Percentiles rank a stretch among this genome's conserved stretches.
These are phyloP conservation scores for Nephotettix cincticeps DNA, from an alignment of 1,140 invertebrate genomes.

Conservation along the genomic window DNA sequence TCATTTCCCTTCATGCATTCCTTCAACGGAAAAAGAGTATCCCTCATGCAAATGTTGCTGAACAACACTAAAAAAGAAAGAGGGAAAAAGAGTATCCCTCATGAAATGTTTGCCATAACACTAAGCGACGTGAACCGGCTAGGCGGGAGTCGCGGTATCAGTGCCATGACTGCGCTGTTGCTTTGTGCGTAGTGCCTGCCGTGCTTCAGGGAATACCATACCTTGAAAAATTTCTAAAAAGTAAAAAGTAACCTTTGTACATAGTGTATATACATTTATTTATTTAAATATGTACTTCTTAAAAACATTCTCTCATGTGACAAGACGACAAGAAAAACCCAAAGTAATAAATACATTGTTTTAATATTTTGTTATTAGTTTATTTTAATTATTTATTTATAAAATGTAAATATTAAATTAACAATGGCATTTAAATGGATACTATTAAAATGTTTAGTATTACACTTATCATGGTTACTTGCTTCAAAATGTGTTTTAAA, in stretches of 20 bases:
- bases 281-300: not conserved
- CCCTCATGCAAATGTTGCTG: not conserved
- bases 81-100: not conserved
- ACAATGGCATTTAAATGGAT: not conserved
- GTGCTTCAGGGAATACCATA: constrained; percentile 24
- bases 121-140: not conserved
- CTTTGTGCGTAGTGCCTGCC: constrained; percentile 13
- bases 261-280: not conserved
- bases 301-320: not conserved
- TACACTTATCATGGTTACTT: too few relatives aligned
- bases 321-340: not conserved
- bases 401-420: not conserved
- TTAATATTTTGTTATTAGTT: not conserved
- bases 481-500: not conserved
- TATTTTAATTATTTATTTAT: not conserved
- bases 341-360: not conserved
- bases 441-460: not conserved
- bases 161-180: constrained; percentile 23
- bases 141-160: not conserved
- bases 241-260: not conserved
- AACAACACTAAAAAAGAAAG: too few relatives aligned
- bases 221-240: not conserved
- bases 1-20: not conserved
- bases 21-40: not conserved
- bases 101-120: not conserved